Evolutionary conservation across 2,797 vertebrate genomes (phyloP), one percentile per base, ranked within the genome.

Genomic region (Parauchenoglanis ngamensis): DNA sequence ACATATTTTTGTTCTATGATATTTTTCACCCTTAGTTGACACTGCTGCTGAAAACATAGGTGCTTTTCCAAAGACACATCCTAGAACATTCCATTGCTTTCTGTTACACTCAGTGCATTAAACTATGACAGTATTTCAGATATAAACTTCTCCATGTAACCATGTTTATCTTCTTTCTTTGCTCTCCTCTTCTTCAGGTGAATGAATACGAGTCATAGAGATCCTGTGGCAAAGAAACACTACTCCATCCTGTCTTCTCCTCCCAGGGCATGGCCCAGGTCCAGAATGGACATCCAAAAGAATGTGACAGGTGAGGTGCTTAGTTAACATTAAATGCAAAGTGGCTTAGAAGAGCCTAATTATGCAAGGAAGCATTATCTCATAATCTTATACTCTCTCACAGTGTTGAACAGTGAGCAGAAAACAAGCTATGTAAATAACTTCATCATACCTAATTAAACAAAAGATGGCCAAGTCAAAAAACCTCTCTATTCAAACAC

Each of bases 241-340:
- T 88, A 77, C 93, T 93, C 93, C 91, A 95, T 95, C 95, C 94
- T 92, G 94, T 92, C 94, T 92, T 93, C 92, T 94, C 93, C 94
- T 95, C 92, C 94, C 95, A 95, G 96, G 96, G 96, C 94, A 97
- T 97, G 96, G 96, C 96, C 95, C 94, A 95, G 93, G 96, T 96
- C 95, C 95, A 96, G 95, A 95, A 96, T 97, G 96, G 96, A 95
- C 95, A 96, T 90, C 93, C 93, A 92, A 94, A 96, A 88, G 91
- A 94, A 94, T 94, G 92, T 93, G 95, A 95, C 93, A 96, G 96
- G 96, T 96, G 91, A 61, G 65, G 21, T 79, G 61, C 57, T 28
- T 28, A 73, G 68, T 78, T 85, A 84, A 83, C 63, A 86, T 85
- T n/a, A 21, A 73, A 88, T 72, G 46, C 81, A 83, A 89, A 84